Evolutionary conservation across 1,140 invertebrate species (phyloP).

Genomic region (Drosophila cardini): DNA sequence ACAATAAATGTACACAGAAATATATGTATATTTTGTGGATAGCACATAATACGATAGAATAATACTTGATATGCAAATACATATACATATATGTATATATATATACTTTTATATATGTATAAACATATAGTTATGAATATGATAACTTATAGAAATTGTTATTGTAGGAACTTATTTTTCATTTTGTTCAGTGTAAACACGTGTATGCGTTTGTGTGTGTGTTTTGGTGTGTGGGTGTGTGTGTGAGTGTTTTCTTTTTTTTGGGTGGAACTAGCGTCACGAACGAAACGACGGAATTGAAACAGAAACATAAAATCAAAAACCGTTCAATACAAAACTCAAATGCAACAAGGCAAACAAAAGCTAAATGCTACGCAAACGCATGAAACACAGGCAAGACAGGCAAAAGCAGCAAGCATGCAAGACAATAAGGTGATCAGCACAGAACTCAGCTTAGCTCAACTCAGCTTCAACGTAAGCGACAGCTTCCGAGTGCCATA

Average conservation of each 20-base stretch:
- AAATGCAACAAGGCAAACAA: conserved; percentile 48
- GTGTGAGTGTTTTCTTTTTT: background rate
- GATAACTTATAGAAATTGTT: conserved; percentile 22
- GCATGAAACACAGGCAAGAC: conserved; percentile 28
- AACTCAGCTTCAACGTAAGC: background rate
- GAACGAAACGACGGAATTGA: conserved; percentile 18
- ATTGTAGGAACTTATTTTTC: conserved; percentile 1
- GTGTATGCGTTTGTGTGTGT: conserved; percentile 10
- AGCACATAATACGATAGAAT: conserved; percentile 1
- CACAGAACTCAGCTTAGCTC: background rate
- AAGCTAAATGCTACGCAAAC: conserved; percentile 56
- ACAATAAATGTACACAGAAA: conserved; percentile 7
- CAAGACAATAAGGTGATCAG: conserved; percentile 24
- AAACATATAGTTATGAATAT: background rate
- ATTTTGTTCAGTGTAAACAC: conserved; percentile 12
- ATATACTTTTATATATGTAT: conserved; percentile 1
- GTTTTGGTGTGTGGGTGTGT: conserved; percentile 6
- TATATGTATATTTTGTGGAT: conserved; percentile 22
- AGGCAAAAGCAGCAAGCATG: conserved; percentile 21
- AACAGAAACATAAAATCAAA: conserved; percentile 26
- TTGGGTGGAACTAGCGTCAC: conserved; percentile 24
- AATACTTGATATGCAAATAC: conserved; percentile 19
- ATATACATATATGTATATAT: conserved; percentile 8
- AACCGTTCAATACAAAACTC: background rate
- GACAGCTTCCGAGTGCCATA: conserved; percentile 5